Base-by-base conservation (phyloP, 1,140 invertebrate species). In the Anthonomus grandis region DNA sequence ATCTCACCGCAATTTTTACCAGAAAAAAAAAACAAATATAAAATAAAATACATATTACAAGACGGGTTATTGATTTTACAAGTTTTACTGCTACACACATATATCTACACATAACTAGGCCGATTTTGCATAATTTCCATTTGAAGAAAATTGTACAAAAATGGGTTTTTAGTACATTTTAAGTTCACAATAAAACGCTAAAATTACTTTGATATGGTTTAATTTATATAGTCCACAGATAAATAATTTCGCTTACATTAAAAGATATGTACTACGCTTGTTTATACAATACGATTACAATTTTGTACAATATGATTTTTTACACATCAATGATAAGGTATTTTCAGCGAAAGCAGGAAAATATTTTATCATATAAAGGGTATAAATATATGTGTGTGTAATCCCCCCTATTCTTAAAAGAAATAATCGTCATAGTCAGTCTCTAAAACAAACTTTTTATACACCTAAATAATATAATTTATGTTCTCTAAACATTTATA, bases 21-120 rank as follows among this genome's bases (percentile, higher is more conserved):
- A 34, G 13, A 34, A 34, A 34, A 34, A 34, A 34, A 1, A 41
- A 41, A 49, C 17, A 36, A 44, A 8, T 44, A 22, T 6, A 44
- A 18, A 44, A n/a, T n/a, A 21, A 44, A 37, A 42, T 24, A 39
- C 38, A 55, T 57, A 45, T 22, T 46, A 49, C 42, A 22, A 18
- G 10, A 25, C n/a, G n/a, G n/a, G n/a, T n/a, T n/a, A n/a, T n/a
- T n/a, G n/a, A n/a, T n/a, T 31, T 31, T 31, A 41, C 49, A 59
- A 45, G 27, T 47, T 70, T 66, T 57, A 65, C 64, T 65, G 66
- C 70, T 72, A 72, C 70, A 72, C 69, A 72, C 69, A 72, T 71
- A 72, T 72, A 71, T 64, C 68, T 68, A 69, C 66, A n/a, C n/a
- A n/a, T n/a, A n/a, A n/a, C 27, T n/a, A 31, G 27, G 27, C 27